Evolutionary conservation across 2,113 vertebrate genomes (phyloP).

Genomic region (Chaetura pelagica): DNA sequence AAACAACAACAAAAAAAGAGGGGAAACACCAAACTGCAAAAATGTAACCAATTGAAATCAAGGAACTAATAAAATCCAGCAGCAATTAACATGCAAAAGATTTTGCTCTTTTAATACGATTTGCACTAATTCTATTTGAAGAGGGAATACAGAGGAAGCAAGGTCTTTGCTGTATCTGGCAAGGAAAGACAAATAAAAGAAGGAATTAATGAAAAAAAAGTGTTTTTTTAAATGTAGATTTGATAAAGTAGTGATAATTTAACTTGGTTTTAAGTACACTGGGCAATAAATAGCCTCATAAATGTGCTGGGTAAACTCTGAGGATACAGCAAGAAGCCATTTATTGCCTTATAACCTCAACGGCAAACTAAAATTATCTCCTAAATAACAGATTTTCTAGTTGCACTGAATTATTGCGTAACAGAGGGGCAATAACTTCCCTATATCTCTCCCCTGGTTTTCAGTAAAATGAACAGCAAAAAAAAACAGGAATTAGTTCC

Average conservation of each 20-base stretch:
- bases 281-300: conserved; percentile 63
- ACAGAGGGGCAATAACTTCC: conserved; percentile 57
- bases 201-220: conserved; percentile 22
- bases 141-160: background rate
- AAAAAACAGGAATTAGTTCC: conserved; percentile 52
- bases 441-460: conserved; percentile 69
- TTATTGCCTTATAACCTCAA: conserved; percentile 73
- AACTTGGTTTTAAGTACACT: conserved; percentile 49
- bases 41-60: conserved; percentile 43
- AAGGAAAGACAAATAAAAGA: conserved; percentile 12
- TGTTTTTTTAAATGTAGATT: background rate
- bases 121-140: background rate
- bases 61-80: conserved; percentile 28
- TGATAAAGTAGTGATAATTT: conserved; percentile 52
- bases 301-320: conserved; percentile 61
- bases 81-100: conserved; percentile 39
- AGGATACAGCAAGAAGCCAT: conserved; percentile 63
- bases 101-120: conserved; percentile 18
- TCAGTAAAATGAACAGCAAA: conserved; percentile 56
- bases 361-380: conserved; percentile 73
- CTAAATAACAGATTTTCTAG: conserved; percentile 75
- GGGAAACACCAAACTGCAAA: background rate
- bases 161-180: background rate
- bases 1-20: background rate
- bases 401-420: conserved; percentile 70